Evolutionary conservation across 2,797 vertebrate genomes (phyloP), one percentile per base, ranked within the genome.

Genomic region (Sternotherus odoratus): DNA sequence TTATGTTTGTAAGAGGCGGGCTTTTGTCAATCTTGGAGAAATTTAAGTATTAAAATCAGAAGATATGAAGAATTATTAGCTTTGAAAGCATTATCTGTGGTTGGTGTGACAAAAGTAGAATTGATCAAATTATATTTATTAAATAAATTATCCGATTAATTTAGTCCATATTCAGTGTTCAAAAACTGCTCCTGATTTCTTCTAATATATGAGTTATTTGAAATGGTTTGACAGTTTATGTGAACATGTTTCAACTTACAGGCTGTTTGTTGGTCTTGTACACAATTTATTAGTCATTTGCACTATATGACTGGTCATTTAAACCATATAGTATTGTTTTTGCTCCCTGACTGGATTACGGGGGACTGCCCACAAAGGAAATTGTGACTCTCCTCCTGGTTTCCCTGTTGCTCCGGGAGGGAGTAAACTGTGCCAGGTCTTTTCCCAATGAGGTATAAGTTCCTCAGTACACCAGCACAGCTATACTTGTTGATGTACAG

Each of bases 201-300:
- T 48, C 79, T 79, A 88, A 91, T 26, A 72, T 24, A 30, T 23
- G 81, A 57, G 33, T 46, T 80, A 93, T 83, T 83, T 88, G 48
- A 43, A 83, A 85, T 87, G 49, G 93, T 79, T 91, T 95, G 63
- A 92, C 79, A 95, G 78, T 84, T 94, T 91, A 92, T 79, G 90
- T 91, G 94, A 97, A 95, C 80, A 95, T 95, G 94, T 77, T 82
- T 75, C 72, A 87, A 39, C 33, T 63, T 82, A 79, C 19, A 82
- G 39, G 92, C 21, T 6, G 1, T 84, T 92, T 94, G 72, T 82
- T 92, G 60, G 36, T 88, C 91, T 92, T 49, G 87, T 77, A 83
- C 85, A 72, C 88, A 92, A 95, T 94, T 94, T 92, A 95, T 94
- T 81, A 93, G 80, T 93, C 46, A 85, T 77, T 89, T 82, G 69